phyloP scores from a whole-genome alignment of 2,888 invertebrate species.

The Monopis laevigella region DNA sequence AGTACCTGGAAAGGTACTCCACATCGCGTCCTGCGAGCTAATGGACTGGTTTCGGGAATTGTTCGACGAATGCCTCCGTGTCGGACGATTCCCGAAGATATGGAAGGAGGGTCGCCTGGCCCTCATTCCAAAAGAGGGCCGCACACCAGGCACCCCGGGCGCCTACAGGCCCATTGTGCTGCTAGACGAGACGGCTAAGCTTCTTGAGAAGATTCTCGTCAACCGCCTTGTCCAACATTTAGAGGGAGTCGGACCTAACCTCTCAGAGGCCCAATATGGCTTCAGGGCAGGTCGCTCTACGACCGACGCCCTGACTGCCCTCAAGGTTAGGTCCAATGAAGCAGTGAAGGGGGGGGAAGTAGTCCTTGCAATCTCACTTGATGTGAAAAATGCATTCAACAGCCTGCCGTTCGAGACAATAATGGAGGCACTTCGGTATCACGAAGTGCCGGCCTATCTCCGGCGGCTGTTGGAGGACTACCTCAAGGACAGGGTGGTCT shows the following conservation, averaged over 20 bases:
- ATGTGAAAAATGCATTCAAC: constrained; percentile 11
- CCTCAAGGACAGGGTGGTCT: not conserved
- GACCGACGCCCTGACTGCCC: constrained; percentile 11
- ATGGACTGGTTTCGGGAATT: no score
- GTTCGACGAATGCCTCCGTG: not conserved
- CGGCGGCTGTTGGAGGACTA: not conserved
- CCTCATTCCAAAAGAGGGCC: not conserved
- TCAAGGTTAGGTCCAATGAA: constrained; percentile 3
- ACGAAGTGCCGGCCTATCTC: constrained; percentile 10
- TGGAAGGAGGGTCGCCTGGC: constrained; percentile 1
- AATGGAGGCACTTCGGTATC: constrained; percentile 12
- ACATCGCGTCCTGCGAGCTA: no score
- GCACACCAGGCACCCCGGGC: not conserved
- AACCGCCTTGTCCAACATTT: no score
- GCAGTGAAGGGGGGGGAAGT: no score
- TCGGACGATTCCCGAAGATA: constrained; percentile 1
- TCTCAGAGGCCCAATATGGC: constrained; percentile 8
- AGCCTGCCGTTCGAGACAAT: constrained; percentile 8
- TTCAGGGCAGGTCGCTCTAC: constrained; percentile 15
- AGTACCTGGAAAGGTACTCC: no score
- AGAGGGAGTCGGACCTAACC: no score
- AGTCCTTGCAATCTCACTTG: no score
- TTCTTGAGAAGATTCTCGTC: no score
- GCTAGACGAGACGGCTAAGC: constrained; percentile 1
- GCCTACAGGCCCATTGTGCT: constrained; percentile 8